Percentiles rank a stretch among this genome's conserved stretches.
phyloP scores from a whole-genome alignment of 2,113 vertebrate species.

The Cynoglossus semilaevis region DNA sequence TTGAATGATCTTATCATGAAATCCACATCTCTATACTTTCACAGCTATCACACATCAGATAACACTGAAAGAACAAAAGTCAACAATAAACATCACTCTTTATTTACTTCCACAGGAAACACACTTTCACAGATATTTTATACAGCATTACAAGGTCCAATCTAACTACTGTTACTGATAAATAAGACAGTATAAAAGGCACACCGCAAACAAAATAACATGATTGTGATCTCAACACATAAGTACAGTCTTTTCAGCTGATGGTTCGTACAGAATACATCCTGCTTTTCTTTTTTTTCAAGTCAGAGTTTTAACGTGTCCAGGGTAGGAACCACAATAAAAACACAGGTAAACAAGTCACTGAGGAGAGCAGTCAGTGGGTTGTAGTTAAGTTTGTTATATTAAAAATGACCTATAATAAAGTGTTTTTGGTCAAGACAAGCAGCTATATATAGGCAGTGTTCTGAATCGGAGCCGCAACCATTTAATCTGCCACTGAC shows the following conservation, averaged over 20 bases:
- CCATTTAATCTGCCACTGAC: too few relatives aligned
- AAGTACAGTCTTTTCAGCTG: constrained; percentile 14
- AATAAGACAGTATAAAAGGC: constrained; percentile 46
- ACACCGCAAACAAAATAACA: constrained; percentile 49
- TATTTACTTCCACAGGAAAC: constrained; percentile 63
- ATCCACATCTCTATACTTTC: too few relatives aligned
- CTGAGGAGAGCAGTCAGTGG: constrained; percentile 22
- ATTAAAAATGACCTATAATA: constrained; percentile 5
- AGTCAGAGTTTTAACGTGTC: constrained; percentile 32
- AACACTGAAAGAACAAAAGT: constrained; percentile 8
- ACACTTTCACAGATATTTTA: constrained; percentile 42
- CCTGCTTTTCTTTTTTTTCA: constrained; percentile 38
- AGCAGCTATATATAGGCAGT: constrained; percentile 5
- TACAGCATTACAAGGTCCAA: constrained; percentile 33
- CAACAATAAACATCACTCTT: constrained; percentile 38
- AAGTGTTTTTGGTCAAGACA: constrained; percentile 8
- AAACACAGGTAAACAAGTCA: constrained; percentile 64
- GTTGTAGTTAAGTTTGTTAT: constrained; percentile 7
- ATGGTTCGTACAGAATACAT: constrained; percentile 23
- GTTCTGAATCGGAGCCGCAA: not conserved
- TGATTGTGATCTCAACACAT: constrained; percentile 38
- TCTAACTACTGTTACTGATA: constrained; percentile 44
- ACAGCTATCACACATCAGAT: too few relatives aligned
- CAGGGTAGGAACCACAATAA: constrained; percentile 57
- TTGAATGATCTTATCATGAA: too few relatives aligned